Percentiles rank a stretch among this genome's conserved stretches.
phyloP scores from a whole-genome alignment of 1,140 invertebrate genomes.

The Stegodyphus dumicola region DNA sequence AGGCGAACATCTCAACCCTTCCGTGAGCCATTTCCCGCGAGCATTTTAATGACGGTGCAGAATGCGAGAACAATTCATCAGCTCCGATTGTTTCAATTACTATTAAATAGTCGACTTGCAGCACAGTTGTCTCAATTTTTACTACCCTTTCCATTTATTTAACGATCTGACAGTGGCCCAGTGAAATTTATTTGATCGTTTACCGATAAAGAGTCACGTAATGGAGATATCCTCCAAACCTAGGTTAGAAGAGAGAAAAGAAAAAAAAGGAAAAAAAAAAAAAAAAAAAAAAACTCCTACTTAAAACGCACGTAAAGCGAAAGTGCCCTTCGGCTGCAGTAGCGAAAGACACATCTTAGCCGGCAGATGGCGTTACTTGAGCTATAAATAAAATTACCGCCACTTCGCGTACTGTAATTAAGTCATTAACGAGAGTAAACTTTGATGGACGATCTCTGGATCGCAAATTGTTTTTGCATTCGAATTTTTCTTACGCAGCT shows the following conservation, averaged over 20 bases:
- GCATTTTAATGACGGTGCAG: constrained; percentile 7
- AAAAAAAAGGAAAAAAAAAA: too few species aligned
- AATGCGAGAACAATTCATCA: constrained; percentile 43
- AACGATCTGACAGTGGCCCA: constrained; percentile 50
- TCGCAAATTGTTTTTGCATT: constrained; percentile 53
- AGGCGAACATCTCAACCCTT: neutral
- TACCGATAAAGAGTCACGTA: constrained; percentile 55
- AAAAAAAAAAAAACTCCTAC: constrained; percentile 31
- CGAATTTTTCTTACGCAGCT: constrained; percentile 15
- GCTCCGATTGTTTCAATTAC: constrained; percentile 51
- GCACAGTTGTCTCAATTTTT: constrained; percentile 6
- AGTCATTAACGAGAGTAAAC: constrained; percentile 57
- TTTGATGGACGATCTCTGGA: constrained; percentile 46
- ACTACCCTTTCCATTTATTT: constrained; percentile 49
- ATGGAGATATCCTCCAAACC: constrained; percentile 46
- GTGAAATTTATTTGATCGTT: constrained; percentile 57
- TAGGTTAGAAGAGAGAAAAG: constrained; percentile 1
- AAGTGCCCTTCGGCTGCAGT: constrained; percentile 27
- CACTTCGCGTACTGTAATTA: constrained; percentile 48
- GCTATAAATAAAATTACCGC: constrained; percentile 58
- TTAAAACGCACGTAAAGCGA: constrained; percentile 4
- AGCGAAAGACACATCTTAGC: neutral
- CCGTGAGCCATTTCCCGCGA: constrained; percentile 18
- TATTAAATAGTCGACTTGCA: constrained; percentile 15
- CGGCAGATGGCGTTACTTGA: constrained; percentile 52